These are phyloP conservation scores for Chydorus sphaericus DNA, from an alignment of 2,888 invertebrate genomes.

Conservation along the genomic window DNA sequence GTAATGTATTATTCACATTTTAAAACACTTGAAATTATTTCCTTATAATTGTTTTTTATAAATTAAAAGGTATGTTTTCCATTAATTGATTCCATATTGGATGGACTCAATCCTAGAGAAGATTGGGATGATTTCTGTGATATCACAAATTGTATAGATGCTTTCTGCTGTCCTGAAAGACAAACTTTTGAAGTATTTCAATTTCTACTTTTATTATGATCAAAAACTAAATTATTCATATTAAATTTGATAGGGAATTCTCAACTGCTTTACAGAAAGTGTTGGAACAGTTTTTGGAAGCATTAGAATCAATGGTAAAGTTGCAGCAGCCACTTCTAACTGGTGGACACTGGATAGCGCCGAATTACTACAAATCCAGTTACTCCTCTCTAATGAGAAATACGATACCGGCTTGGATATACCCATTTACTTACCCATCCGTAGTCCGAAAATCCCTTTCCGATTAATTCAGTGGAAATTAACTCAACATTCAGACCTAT, in stretches of 20 bases:
- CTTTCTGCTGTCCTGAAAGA: slow-evolving; percentile 10
- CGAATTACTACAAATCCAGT: slow-evolving; percentile 55
- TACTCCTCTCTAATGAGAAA: slow-evolving; percentile 39
- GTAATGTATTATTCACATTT: too few relatives aligned
- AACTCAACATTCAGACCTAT: slow-evolving; percentile 58
- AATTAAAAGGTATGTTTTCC: slow-evolving; percentile 57
- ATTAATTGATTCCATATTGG: slow-evolving; percentile 61
- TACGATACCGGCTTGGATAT: slow-evolving; percentile 59
- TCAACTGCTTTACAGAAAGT: slow-evolving; percentile 12
- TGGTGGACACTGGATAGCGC: slow-evolving; percentile 68
- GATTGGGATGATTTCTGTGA: slow-evolving; percentile 22
- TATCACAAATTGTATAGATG: slow-evolving; percentile 20
- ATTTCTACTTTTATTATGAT: too few relatives aligned
- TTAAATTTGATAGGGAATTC: slow-evolving; percentile 13
- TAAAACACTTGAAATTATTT: too few relatives aligned
- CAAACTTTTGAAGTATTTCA: slow-evolving; percentile 11
- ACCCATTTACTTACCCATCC: slow-evolving; percentile 72
- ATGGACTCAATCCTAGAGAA: slow-evolving; percentile 42
- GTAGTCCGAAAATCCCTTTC: slow-evolving; percentile 78
- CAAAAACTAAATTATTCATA: too few relatives aligned
- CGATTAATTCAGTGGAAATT: slow-evolving; percentile 69
- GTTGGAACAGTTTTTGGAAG: slow-evolving; percentile 14
- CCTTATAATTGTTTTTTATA: too few relatives aligned
- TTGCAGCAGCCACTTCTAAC: slow-evolving; percentile 71
- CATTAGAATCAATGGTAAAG: slow-evolving; percentile 42